Evolutionary conservation across 2,113 vertebrate genomes (phyloP).

Genomic region (Electrona antarctica): DNA sequence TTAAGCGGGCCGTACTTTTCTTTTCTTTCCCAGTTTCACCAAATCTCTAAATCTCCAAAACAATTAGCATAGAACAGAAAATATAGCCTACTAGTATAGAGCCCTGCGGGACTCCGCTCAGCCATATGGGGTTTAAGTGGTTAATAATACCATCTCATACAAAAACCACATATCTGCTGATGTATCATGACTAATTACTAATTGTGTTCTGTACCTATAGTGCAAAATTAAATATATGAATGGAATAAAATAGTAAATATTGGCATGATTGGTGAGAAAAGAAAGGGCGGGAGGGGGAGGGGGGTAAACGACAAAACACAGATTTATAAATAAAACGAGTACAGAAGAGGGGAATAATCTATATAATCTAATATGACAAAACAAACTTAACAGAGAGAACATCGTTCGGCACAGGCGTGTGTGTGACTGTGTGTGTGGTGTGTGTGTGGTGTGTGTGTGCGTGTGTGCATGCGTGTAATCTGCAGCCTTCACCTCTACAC

Average conservation of each 20-base stretch:
- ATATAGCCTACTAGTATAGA: too few relatives aligned
- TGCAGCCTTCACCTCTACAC: slow-evolving; percentile 39
- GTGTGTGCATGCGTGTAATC: not conserved
- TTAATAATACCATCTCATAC: too few relatives aligned
- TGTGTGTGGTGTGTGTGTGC: too few relatives aligned
- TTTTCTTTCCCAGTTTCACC: too few relatives aligned
- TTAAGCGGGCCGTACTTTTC: too few relatives aligned
- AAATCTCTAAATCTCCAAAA: too few relatives aligned
- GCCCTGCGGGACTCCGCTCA: too few relatives aligned
- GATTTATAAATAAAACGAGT: slow-evolving; percentile 60
- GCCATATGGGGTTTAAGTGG: too few relatives aligned
- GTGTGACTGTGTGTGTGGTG: too few relatives aligned
- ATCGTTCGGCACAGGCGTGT: slow-evolving; percentile 2
- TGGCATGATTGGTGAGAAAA: slow-evolving; percentile 9
- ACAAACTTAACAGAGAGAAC: slow-evolving; percentile 6
- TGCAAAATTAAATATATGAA: slow-evolving; percentile 72
- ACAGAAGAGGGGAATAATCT: slow-evolving; percentile 11
- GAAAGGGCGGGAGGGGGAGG: not conserved
- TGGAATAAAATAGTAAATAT: slow-evolving; percentile 53
- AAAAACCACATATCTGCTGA: slow-evolving; percentile 2
- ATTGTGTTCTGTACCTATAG: slow-evolving; percentile 58
- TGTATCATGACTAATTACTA: slow-evolving; percentile 50
- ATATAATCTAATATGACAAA: slow-evolving; percentile 37
- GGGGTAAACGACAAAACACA: slow-evolving; percentile 16
- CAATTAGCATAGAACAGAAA: too few relatives aligned